phyloP scores from a whole-genome alignment of 2,113 vertebrate genomes.

The Python bivittatus region DNA sequence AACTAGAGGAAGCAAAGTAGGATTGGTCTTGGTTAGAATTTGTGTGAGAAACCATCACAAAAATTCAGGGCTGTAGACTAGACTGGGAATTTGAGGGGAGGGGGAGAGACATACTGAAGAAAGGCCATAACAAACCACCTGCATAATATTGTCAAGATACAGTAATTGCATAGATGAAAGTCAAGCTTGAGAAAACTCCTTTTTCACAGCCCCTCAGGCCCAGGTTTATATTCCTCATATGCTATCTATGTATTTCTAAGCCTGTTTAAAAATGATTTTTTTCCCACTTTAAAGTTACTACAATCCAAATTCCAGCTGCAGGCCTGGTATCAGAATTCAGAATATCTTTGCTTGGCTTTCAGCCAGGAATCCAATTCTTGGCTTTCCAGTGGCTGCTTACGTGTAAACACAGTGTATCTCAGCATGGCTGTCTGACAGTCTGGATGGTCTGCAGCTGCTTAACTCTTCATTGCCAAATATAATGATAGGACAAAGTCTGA shows the following conservation, averaged over 20 bases:
- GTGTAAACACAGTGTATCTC: slow-evolving; percentile 61
- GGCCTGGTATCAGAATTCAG: slow-evolving; percentile 42
- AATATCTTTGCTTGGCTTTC: slow-evolving; percentile 59
- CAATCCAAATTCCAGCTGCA: slow-evolving; percentile 31
- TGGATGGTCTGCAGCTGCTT: slow-evolving; percentile 33
- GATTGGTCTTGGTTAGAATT: neutral
- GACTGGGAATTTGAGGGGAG: neutral
- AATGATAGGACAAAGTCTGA: neutral
- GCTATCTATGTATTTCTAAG: neutral
- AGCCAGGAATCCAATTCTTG: slow-evolving; percentile 52
- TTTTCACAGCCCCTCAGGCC: neutral
- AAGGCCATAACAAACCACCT: neutral
- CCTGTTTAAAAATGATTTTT: neutral
- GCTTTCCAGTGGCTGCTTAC: slow-evolving; percentile 43
- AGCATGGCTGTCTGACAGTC: slow-evolving; percentile 40
- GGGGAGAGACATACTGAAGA: neutral
- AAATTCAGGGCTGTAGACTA: neutral
- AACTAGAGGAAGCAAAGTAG: neutral
- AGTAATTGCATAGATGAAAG: neutral
- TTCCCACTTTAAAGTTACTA: neutral
- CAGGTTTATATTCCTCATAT: neutral
- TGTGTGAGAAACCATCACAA: neutral
- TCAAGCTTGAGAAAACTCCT: neutral
- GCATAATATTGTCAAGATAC: neutral
- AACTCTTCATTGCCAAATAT: slow-evolving; percentile 36